Evolutionary conservation across 2,888 invertebrate genomes (phyloP), one percentile per base, ranked within the genome.

Genomic region (Pyrgus malvae): DNA sequence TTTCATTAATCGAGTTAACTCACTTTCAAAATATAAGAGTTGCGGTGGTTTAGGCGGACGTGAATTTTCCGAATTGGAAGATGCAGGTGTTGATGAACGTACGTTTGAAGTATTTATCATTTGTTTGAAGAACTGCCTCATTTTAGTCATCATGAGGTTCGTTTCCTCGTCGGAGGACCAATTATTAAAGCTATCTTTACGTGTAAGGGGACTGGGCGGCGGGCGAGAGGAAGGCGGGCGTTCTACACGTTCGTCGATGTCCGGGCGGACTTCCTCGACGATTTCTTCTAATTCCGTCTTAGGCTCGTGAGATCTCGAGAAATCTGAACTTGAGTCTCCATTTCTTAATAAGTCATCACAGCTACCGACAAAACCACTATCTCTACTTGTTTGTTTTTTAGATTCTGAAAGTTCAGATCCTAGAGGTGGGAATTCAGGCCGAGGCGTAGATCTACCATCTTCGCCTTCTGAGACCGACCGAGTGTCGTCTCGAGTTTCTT

Each of bases 121-220:
- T 46, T 96, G 96, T 82, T 97, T 97, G 80, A 97, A 97, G 80
- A 97, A 97, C 68, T 96, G 96, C 1, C 97, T 91, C 96, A 97
- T 96, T 88, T 97, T 97, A 29, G 95, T 96, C 97, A 97, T 97
- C 97, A 97, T 97, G 38, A 97, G 85, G 79, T 97, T 97, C 2
- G 97, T 97, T 85, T 97, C 97, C 76, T 97, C 97, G 72, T 97
- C 97, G 2, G 97, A 97, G 61, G 96, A 97, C 97, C 97, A 97
- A 73, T 97, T 97, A 76, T 97, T 97, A 84, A 97, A 97, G 76
- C 96, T 96, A 78, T 97, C 97, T 81, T 96, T 97, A 60, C 97
- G 91, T 29, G 94, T 93, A 21, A 97, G 83, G 9, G 93, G 92
- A 64, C 84, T 91, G 45, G 91, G 89, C 48, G 91, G 88, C 59